Base-by-base conservation (phyloP, 2,113 vertebrate species). In the Lates calcarifer region DNA sequence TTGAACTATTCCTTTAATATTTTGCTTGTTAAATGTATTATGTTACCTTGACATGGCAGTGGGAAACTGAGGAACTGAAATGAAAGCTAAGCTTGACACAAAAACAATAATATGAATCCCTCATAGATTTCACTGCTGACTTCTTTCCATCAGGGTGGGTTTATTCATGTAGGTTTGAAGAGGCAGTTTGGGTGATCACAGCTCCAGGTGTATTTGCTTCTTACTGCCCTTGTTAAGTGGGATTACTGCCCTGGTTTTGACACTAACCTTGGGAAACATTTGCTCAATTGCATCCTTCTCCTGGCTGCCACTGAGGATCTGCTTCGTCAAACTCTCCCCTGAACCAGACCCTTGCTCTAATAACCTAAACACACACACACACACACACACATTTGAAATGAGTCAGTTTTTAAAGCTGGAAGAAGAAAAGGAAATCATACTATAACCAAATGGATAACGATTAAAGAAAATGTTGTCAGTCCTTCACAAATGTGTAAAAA, bases 191-290 rank as follows among this genome's bases (percentile, higher is more conserved):
- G 29, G 55, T 26, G 74, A 78, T 78, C 43, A 79, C 41, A 79
- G 83, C 60, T 74, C 77, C 87, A 92, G 86, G 85, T 94, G 93
- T 90, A 86, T 92, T 90, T 94, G 78, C 73, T 72, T 76, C 79
- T 80, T 77, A 65, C 76, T 33, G 61, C 49, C 60, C 29, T 79
- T 82, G 57, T 77, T 77, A 84, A 82, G 77, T 74, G 78, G 37
- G 73, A 81, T 76, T 64, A 82, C 77, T 85, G 86, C 80, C 72
- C 47, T 78, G 89, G 85, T 88, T 89, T 92, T 92, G 85, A 91
- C 91, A 92, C 90, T 67, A 93, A 94, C 93, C 87, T 95, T 91
- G 76, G 89, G 93, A 94, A 95, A 93, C 85, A 91, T 89, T 88
- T 77, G 83, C 87, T 91, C 90, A 77, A 51, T 74, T 79, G 84